Percentiles rank a stretch among this genome's conserved stretches.
Conservation (phyloP, 2,888 invertebrate genomes). For the Ethmia dodecea region DNA sequence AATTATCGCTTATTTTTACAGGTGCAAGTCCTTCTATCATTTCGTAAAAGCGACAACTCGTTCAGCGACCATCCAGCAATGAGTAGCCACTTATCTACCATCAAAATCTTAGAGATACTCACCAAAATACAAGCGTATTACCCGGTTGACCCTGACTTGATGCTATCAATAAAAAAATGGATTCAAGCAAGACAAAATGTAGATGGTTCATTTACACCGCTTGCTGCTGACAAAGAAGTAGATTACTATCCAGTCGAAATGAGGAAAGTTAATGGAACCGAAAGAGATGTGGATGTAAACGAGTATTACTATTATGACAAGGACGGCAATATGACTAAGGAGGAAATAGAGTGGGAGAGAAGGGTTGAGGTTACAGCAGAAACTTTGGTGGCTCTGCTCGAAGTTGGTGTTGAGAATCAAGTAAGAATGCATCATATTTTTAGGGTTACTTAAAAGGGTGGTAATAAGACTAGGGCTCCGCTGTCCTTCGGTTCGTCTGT, state of each 20-base stretch:
- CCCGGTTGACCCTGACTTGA: constrained; percentile 78
- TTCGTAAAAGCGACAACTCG: constrained; percentile 80
- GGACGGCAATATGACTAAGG: constrained; percentile 69
- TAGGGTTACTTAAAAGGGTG: too few relatives aligned
- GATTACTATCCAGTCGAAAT: constrained; percentile 66
- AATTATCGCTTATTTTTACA: constrained; percentile 33
- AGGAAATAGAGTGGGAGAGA: constrained; percentile 70
- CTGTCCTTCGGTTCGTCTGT: too few relatives aligned
- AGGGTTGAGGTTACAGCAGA: constrained; percentile 80
- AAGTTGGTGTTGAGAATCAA: constrained; percentile 79
- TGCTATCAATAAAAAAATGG: constrained; percentile 79
- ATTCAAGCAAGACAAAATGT: constrained; percentile 77
- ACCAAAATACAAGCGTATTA: constrained; percentile 79
- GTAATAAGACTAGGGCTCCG: too few relatives aligned
- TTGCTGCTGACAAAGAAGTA: constrained; percentile 77
- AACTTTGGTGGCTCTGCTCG: constrained; percentile 77
- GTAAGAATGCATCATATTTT: too few relatives aligned
- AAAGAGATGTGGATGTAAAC: constrained; percentile 56
- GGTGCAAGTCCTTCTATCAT: constrained; percentile 80
- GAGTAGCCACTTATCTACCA: constrained; percentile 78
- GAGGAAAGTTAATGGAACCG: constrained; percentile 47
- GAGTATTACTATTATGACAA: constrained; percentile 71
- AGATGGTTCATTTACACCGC: constrained; percentile 79
- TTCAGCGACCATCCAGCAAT: constrained; percentile 82
- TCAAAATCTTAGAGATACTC: constrained; percentile 78